Evolutionary conservation across 2,797 vertebrate species (phyloP).

Genomic region (Sebastes goodei): DNA sequence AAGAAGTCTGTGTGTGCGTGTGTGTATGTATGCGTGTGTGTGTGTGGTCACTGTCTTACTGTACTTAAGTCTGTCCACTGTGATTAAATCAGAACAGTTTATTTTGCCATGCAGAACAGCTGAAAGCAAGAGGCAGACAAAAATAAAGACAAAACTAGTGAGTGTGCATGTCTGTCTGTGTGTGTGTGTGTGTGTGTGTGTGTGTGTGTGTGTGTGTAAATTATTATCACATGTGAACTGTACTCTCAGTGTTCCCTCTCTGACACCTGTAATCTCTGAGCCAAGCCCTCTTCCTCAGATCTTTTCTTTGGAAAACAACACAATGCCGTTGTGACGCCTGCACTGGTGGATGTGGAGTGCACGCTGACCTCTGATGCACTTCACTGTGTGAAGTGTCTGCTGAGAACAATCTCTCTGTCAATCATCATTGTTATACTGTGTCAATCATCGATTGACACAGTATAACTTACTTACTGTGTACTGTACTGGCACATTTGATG

Average conservation of each 20-base stretch:
- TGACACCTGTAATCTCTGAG: constrained; percentile 53
- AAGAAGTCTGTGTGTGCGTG: not conserved
- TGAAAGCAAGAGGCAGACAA: constrained; percentile 7
- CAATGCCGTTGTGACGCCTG: constrained; percentile 17
- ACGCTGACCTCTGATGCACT: constrained; percentile 15
- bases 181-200: no score
- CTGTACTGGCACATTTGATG: not conserved
- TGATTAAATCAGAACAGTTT: constrained; percentile 18
- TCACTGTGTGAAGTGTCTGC: not conserved
- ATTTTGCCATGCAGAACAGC: constrained; percentile 19
- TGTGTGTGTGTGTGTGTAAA: not conserved
- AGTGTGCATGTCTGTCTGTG: not conserved
- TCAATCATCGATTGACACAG: not conserved
- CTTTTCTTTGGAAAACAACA: constrained; percentile 54
- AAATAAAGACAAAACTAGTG: constrained; percentile 7
- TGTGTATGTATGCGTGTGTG: not conserved
- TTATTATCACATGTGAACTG: constrained; percentile 15
- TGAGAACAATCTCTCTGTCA: not conserved
- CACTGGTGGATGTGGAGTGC: not conserved
- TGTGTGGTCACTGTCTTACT: constrained; percentile 8
- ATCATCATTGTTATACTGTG: not conserved
- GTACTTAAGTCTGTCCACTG: not conserved
- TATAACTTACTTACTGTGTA: no score
- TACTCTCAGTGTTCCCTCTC: constrained; percentile 6
- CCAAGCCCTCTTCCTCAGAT: constrained; percentile 50